Conservation (phyloP, 2,113 vertebrate species). For the Notothenia rossii region DNA sequence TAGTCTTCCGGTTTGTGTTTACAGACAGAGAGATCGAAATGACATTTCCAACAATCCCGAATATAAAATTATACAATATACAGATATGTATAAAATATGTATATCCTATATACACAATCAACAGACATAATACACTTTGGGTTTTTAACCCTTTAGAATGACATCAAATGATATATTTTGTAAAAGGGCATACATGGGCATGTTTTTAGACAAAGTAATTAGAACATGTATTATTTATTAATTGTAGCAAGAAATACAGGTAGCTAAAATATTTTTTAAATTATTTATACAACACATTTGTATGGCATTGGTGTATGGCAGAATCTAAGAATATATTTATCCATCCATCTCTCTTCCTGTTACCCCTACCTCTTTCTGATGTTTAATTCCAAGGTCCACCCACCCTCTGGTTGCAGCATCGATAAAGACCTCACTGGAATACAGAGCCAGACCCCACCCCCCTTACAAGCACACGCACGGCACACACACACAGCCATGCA, state of each 20-base stretch:
- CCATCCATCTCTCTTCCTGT: conserved; percentile 2
- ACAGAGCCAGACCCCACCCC: conserved; percentile 24
- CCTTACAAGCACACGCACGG: conserved; percentile 19
- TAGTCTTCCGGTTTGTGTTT: too few species aligned
- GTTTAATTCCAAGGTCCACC: conserved; percentile 47
- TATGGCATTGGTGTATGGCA: not conserved
- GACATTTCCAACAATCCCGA: too few species aligned
- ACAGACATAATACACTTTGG: too few species aligned
- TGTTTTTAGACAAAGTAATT: not conserved
- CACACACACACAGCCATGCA: not conserved
- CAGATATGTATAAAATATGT: too few species aligned
- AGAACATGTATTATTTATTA: not conserved
- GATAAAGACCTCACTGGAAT: conserved; percentile 61
- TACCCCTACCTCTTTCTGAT: conserved; percentile 19
- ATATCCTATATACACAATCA: too few species aligned
- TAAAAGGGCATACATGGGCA: too few species aligned
- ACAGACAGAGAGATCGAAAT: too few species aligned
- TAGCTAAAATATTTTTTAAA: not conserved
- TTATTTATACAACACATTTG: not conserved
- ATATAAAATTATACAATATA: too few species aligned
- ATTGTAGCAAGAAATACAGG: not conserved
- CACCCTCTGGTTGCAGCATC: conserved; percentile 47
- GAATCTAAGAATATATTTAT: not conserved
- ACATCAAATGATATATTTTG: too few species aligned
- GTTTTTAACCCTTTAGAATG: too few species aligned